These are phyloP conservation scores for Drymodes brunneopygia DNA, from an alignment of 2,113 vertebrate genomes.

Conservation along the genomic window DNA sequence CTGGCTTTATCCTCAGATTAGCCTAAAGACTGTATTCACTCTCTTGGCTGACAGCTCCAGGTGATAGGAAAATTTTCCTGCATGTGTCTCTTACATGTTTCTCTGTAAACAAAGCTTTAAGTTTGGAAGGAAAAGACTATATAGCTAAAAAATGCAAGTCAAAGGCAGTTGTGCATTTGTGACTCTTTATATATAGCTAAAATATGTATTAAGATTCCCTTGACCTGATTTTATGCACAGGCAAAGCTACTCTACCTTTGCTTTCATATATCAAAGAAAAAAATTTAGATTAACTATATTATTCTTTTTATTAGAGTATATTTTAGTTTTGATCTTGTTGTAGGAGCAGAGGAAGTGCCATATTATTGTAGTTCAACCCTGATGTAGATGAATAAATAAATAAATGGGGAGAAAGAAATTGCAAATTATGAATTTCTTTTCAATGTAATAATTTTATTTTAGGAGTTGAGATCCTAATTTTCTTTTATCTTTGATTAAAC, in stretches of 20 bases:
- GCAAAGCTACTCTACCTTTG: background rate
- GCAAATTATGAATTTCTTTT: background rate
- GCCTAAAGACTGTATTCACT: background rate
- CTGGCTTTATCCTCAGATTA: background rate
- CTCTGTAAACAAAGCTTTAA: background rate
- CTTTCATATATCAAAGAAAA: background rate
- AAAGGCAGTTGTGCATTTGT: background rate
- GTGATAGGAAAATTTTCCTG: background rate
- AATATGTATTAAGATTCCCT: background rate
- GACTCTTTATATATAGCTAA: background rate
- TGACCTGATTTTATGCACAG: background rate
- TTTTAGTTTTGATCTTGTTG: background rate
- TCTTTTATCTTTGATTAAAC: background rate
- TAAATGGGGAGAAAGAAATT: background rate
- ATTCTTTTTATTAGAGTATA: background rate
- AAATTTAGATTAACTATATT: fast-evolving
- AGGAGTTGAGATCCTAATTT: background rate
- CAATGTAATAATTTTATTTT: background rate
- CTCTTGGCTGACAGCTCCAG: background rate
- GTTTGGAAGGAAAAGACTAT: background rate
- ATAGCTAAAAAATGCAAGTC: background rate
- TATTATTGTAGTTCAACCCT: background rate
- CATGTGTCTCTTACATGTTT: background rate
- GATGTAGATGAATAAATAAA: background rate
- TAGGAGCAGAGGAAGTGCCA: background rate